Evolutionary conservation across 2,113 vertebrate genomes (phyloP).

Genomic region (Cephalopterus ornatus): DNA sequence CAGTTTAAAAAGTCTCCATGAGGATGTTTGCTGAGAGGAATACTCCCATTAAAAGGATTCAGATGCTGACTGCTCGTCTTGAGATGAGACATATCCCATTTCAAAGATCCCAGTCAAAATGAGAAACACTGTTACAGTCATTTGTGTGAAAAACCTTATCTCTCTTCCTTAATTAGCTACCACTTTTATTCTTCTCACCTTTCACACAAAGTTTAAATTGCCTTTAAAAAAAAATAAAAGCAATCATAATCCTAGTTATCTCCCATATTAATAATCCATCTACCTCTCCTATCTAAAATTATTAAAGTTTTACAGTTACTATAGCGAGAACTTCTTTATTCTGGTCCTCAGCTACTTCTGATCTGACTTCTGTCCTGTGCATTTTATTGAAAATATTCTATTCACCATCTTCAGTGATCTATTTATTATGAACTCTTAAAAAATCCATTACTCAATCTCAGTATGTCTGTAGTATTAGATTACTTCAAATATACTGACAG

Average conservation of each 20-base stretch:
- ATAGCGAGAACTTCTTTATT: background rate
- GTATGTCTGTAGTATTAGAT: background rate
- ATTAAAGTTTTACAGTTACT: background rate
- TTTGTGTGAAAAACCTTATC: background rate
- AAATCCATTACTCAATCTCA: background rate
- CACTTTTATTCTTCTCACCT: background rate
- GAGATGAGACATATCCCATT: background rate
- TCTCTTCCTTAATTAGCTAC: background rate
- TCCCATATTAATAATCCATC: background rate
- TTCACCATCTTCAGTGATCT: background rate
- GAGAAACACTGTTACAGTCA: background rate
- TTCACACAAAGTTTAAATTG: background rate
- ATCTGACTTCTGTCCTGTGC: background rate
- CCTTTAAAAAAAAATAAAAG: background rate
- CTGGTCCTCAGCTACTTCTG: background rate
- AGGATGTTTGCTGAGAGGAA: background rate
- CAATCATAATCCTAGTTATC: background rate
- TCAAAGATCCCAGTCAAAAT: background rate
- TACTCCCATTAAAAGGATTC: background rate
- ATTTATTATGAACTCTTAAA: background rate
- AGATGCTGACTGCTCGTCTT: background rate
- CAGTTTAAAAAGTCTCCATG: background rate
- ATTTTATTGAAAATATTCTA: background rate
- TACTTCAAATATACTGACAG: background rate
- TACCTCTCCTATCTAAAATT: background rate